phyloP scores from a whole-genome alignment of 2,113 vertebrate species.

The Megalops atlanticus region DNA sequence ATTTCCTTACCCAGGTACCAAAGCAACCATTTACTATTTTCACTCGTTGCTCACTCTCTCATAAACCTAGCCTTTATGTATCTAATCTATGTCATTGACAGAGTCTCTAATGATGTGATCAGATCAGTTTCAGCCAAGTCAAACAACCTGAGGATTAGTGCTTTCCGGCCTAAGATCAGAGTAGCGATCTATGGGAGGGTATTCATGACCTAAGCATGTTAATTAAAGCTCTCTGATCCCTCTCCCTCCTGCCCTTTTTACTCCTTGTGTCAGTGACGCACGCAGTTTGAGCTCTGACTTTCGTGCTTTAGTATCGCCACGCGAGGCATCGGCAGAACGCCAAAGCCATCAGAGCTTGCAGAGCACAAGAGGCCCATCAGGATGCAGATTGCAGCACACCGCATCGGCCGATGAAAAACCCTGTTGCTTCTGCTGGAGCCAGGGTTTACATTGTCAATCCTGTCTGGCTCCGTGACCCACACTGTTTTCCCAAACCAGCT shows the following conservation, averaged over 20 bases:
- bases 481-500: no score
- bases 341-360: no score
- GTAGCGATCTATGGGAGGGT: not conserved
- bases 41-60: not conserved
- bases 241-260: not conserved
- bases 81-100: constrained; percentile 5
- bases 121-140: not conserved
- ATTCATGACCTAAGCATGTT: constrained; percentile 4
- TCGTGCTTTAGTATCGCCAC: not conserved
- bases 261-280: not conserved
- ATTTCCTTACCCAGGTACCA: not conserved
- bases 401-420: no score
- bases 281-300: not conserved
- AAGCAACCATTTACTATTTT: not conserved
- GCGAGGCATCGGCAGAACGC: no score
- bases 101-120: not conserved
- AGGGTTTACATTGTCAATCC: no score
- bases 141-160: not conserved
- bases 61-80: not conserved
- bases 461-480: no score
- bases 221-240: not conserved
- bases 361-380: not conserved
- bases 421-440: no score
- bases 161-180: not conserved
- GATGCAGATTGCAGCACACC: not conserved